A percentile compares a stretch with the other conserved stretches of the same genome.
Conservation (phyloP, 2,797 vertebrate genomes). For the Falco peregrinus region DNA sequence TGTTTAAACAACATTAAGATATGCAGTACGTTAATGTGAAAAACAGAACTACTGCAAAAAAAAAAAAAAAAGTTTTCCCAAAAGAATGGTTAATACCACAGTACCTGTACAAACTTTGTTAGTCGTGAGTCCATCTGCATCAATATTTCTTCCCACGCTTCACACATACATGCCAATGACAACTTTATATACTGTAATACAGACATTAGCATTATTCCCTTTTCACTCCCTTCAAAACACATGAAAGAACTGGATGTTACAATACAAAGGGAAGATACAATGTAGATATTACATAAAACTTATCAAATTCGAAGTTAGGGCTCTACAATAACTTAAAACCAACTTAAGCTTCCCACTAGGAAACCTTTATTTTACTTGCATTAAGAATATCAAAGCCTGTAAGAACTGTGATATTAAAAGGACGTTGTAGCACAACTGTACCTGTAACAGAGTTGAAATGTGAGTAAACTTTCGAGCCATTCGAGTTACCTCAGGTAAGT, state of each 20-base stretch:
- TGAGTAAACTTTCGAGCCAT: conserved; percentile 99
- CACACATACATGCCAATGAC: conserved; percentile 96
- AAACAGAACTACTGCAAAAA: not conserved
- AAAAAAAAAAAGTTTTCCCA: not conserved
- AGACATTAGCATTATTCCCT: not conserved
- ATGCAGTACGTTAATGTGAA: not conserved
- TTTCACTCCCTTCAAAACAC: not conserved
- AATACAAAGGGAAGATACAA: not conserved
- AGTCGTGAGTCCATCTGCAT: conserved; percentile 98
- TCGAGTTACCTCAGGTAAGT: conserved; percentile 93
- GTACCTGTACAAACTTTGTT: conserved; percentile 97
- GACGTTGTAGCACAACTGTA: conserved; percentile 19
- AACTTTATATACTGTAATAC: conserved; percentile 88
- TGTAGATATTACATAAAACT: not conserved
- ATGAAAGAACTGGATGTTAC: not conserved
- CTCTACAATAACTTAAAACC: not conserved
- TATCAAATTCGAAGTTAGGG: not conserved
- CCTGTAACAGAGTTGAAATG: conserved; percentile 95
- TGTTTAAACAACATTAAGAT: not conserved
- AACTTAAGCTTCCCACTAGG: not conserved
- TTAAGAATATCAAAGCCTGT: not conserved
- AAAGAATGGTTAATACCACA: not conserved
- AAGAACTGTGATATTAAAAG: not conserved
- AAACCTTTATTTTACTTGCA: not conserved
- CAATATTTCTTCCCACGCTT: conserved; percentile 97